Percentiles rank a stretch among this genome's conserved stretches.
Conservation (phyloP, 2,888 invertebrate species). For the Myopa testacea region DNA sequence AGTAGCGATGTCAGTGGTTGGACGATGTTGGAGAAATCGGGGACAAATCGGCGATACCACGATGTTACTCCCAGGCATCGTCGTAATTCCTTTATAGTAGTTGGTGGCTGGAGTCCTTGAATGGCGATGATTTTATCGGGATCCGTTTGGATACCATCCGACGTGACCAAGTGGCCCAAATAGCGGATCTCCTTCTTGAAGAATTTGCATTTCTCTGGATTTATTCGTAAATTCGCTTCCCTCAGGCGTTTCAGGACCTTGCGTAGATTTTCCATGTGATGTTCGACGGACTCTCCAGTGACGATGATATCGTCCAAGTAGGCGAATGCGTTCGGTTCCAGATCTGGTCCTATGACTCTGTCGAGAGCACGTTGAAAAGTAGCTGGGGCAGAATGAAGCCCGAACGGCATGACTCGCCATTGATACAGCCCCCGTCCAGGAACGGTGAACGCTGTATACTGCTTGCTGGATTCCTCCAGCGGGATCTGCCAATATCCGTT, state of each 20-base stretch:
- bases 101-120: constrained; percentile 8
- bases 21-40: background rate
- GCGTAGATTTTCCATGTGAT: background rate
- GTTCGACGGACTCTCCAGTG: background rate
- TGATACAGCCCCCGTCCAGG: too few species aligned
- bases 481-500: too few species aligned
- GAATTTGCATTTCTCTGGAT: constrained; percentile 1
- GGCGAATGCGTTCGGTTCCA: constrained; percentile 26
- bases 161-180: background rate
- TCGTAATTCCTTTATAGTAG: background rate
- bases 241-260: background rate
- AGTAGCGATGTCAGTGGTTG: constrained; percentile 3
- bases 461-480: too few species aligned
- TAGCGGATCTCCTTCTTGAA: background rate
- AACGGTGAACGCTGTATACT: too few species aligned
- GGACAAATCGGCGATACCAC: constrained; percentile 24
- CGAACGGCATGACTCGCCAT: background rate
- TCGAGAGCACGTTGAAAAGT: background rate
- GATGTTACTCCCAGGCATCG: background rate
- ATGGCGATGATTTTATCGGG: background rate
- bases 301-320: constrained; percentile 19
- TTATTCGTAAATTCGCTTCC: constrained; percentile 8
- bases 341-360: background rate
- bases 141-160: constrained; percentile 3
- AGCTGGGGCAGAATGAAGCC: background rate